These are phyloP conservation scores for Prorops nasuta DNA, from an alignment of 1,140 invertebrate genomes.

Conservation along the genomic window DNA sequence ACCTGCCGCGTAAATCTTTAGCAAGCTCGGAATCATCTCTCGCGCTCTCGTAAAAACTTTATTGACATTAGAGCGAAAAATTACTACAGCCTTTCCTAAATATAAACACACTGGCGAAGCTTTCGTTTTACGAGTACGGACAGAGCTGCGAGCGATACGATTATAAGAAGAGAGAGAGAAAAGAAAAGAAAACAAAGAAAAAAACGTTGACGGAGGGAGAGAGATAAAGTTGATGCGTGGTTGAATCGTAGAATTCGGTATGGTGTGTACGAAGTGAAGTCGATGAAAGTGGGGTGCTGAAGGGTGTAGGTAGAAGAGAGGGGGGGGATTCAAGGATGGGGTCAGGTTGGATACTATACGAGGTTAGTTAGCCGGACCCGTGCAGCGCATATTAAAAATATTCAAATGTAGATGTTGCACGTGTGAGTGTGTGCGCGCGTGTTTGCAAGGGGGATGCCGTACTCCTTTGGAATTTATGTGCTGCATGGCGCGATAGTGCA, in stretches of 20 bases:
- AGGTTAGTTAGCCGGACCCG: slow-evolving; percentile 46
- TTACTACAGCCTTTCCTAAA: no score
- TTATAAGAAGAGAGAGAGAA: slow-evolving; percentile 4
- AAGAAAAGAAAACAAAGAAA: background rate
- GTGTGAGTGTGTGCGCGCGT: slow-evolving; percentile 6
- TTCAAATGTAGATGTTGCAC: slow-evolving; percentile 39
- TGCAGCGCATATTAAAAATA: slow-evolving; percentile 54
- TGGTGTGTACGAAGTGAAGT: no score
- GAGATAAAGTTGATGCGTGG: slow-evolving; percentile 7
- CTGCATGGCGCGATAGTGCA: slow-evolving; percentile 39
- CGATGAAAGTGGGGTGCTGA: no score
- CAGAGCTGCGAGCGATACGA: background rate
- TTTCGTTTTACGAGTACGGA: no score
- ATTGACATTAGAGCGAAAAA: no score
- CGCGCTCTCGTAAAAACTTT: no score
- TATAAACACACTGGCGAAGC: no score
- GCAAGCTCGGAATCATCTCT: no score
- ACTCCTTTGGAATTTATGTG: slow-evolving; percentile 44
- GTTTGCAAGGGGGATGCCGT: slow-evolving; percentile 16
- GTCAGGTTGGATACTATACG: slow-evolving; percentile 37
- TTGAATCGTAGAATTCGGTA: no score
- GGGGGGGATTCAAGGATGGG: no score
- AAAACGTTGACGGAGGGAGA: slow-evolving; percentile 5
- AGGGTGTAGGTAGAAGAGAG: no score
- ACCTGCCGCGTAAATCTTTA: no score